Evolutionary conservation across 2,888 invertebrate genomes (phyloP).

Genomic region (Timandra comae): DNA sequence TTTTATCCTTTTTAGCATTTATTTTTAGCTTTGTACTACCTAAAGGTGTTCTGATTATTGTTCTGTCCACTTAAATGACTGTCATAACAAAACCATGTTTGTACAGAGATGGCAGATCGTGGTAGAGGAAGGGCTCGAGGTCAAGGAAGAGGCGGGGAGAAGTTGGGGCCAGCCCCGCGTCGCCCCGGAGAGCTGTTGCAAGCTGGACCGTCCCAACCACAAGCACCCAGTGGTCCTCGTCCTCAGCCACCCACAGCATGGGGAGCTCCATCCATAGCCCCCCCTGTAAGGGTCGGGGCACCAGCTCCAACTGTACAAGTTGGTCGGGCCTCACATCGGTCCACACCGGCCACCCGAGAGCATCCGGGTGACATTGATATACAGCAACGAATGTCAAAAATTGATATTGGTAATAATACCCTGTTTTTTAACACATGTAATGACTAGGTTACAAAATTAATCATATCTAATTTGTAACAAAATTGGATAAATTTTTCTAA

Average conservation of each 20-base stretch:
- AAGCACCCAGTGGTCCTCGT: conserved; percentile 38
- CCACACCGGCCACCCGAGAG: conserved; percentile 44
- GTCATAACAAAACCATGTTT: too few species aligned
- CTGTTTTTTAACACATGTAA: too few species aligned
- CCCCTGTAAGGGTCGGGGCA: conserved; percentile 50
- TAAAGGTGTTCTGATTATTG: too few species aligned
- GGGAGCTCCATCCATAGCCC: conserved; percentile 50
- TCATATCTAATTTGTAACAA: too few species aligned
- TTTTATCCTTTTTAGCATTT: too few species aligned
- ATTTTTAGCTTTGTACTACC: too few species aligned
- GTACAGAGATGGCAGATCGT: too few species aligned
- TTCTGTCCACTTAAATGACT: too few species aligned
- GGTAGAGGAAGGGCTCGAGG: conserved; percentile 62
- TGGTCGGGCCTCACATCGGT: conserved; percentile 54
- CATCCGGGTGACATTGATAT: conserved; percentile 63
- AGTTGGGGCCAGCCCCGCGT: conserved; percentile 36
- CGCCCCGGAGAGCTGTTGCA: conserved; percentile 34
- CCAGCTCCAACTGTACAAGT: conserved; percentile 40
- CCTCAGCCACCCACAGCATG: conserved; percentile 61
- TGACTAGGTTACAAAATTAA: too few species aligned
- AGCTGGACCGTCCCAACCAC: too few species aligned
- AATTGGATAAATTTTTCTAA: too few species aligned
- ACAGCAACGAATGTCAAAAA: conserved; percentile 50
- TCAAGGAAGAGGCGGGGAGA: conserved; percentile 49
- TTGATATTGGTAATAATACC: conserved; percentile 40